phyloP scores from a whole-genome alignment of 2,113 vertebrate genomes.

The Acanthisitta chloris region DNA sequence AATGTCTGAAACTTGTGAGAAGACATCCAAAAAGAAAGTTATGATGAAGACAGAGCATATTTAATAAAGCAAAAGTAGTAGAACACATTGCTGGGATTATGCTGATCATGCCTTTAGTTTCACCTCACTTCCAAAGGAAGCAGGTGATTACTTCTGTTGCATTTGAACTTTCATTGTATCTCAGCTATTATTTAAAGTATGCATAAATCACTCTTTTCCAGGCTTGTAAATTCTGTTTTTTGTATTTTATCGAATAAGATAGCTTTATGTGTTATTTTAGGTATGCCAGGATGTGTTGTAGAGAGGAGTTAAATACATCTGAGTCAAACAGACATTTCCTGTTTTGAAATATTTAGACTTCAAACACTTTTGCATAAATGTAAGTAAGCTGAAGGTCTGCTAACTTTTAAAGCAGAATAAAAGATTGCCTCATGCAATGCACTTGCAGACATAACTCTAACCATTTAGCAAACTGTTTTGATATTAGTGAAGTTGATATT shows the following conservation, averaged over 20 bases:
- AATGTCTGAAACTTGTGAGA: not conserved
- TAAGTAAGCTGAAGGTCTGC: accelerated
- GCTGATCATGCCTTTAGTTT: not conserved
- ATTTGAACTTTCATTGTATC: too few species aligned
- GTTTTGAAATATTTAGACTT: not conserved
- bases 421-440: not conserved
- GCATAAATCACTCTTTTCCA: not conserved
- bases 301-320: not conserved
- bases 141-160: too few species aligned
- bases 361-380: not conserved
- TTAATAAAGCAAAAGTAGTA: not conserved
- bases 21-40: not conserved
- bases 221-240: not conserved
- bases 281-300: too few species aligned
- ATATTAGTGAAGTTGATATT: not conserved
- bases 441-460: not conserved
- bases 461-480: not conserved
- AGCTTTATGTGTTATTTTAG: not conserved
- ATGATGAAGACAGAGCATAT: not conserved
- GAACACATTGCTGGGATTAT: not conserved
- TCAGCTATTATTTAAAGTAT: not conserved
- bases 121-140: not conserved
- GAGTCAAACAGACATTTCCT: not conserved
- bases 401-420: not conserved
- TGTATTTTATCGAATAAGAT: not conserved